phyloP scores from a whole-genome alignment of 2,888 invertebrate species.

The Diachrysia chrysitis region DNA sequence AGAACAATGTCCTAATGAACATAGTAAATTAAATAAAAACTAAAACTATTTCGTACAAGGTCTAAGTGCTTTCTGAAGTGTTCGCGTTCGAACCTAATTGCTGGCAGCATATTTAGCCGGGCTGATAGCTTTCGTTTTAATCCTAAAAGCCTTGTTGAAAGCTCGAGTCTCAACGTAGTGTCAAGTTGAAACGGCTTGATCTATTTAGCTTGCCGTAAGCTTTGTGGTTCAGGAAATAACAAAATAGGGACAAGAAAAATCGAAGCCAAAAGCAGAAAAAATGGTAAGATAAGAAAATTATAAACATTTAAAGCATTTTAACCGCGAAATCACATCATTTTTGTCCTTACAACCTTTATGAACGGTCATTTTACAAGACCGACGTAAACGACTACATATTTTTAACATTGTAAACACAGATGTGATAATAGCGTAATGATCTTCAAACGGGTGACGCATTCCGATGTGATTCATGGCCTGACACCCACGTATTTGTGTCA shows the following conservation, averaged over 20 bases:
- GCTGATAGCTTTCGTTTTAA: constrained; percentile 57
- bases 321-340: not conserved
- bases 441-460: constrained; percentile 45
- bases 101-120: constrained; percentile 42
- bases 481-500: constrained; percentile 53
- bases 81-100: constrained; percentile 35
- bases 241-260: not conserved
- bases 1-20: not conserved
- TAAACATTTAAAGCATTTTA: too few species aligned
- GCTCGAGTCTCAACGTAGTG: constrained; percentile 39
- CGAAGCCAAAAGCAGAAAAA: not conserved
- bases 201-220: constrained; percentile 47
- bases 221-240: not conserved
- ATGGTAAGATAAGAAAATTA: too few species aligned
- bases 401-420: constrained; percentile 29
- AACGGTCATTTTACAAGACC: not conserved
- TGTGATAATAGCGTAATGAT: constrained; percentile 32
- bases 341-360: not conserved
- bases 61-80: constrained; percentile 27
- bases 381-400: constrained; percentile 3
- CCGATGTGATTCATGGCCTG: constrained; percentile 52
- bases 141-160: constrained; percentile 58
- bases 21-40: not conserved
- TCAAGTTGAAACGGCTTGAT: constrained; percentile 55
- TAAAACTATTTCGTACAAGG: not conserved